Percentiles rank a stretch among this genome's conserved stretches.
phyloP scores from a whole-genome alignment of 2,113 vertebrate genomes.

The Calyptomena viridis region DNA sequence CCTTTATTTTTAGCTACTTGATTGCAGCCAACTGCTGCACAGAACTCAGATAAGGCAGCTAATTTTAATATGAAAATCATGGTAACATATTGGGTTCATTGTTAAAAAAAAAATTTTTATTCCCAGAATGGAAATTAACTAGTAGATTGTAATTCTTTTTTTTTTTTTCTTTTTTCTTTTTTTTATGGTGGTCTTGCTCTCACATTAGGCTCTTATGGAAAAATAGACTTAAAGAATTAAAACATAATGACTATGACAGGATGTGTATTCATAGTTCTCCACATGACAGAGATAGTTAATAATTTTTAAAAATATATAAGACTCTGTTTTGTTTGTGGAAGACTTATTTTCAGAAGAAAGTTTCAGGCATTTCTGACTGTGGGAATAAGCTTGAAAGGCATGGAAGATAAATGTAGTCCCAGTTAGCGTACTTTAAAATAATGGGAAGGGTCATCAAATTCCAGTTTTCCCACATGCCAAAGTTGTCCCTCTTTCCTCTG shows the following conservation, averaged over 20 bases:
- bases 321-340: background rate
- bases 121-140: background rate
- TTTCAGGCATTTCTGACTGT: background rate
- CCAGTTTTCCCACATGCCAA: background rate
- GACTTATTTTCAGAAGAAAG: background rate
- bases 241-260: background rate
- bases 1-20: constrained; percentile 55
- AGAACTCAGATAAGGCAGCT: constrained; percentile 14
- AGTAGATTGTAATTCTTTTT: background rate
- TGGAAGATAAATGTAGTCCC: background rate
- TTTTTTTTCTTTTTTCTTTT: too few relatives aligned
- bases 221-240: background rate
- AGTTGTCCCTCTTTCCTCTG: background rate
- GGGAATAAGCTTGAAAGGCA: background rate
- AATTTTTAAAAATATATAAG: background rate
- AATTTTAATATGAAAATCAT: constrained; percentile 33
- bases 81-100: background rate
- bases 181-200: background rate
- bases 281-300: background rate
- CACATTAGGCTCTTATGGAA: fast-evolving
- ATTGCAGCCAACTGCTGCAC: constrained; percentile 31
- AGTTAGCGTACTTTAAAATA: background rate
- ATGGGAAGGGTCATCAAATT: background rate
- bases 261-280: background rate
- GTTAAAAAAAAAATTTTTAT: background rate